phyloP scores from a whole-genome alignment of 2,113 vertebrate genomes.

The Pristiophorus japonicus region DNA sequence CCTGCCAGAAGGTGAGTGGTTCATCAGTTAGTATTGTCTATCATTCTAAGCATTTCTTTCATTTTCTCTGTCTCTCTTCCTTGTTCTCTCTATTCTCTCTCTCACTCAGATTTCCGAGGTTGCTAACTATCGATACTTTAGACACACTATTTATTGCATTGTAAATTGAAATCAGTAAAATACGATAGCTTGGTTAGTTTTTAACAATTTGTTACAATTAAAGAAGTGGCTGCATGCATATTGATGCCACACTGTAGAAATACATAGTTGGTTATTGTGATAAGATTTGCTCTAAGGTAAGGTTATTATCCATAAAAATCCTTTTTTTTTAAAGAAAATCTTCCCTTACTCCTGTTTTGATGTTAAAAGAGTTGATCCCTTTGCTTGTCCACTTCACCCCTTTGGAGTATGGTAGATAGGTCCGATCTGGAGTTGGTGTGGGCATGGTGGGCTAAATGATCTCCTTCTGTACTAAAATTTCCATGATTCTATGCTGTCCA shows the following conservation, averaged over 20 bases:
- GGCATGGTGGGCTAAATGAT: background rate
- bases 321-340: background rate
- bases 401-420: background rate
- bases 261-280: too few relatives aligned
- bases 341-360: background rate
- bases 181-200: background rate
- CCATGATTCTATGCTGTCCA: background rate
- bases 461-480: background rate
- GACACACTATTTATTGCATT: background rate
- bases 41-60: constrained; percentile 29
- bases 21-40: background rate
- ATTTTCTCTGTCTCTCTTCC: constrained; percentile 40
- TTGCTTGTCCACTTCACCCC: background rate
- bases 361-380: background rate
- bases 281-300: background rate
- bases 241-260: background rate
- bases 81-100: background rate
- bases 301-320: background rate
- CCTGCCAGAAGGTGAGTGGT: constrained; percentile 91
- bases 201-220: background rate
- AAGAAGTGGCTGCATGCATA: background rate
- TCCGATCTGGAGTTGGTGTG: background rate
- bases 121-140: background rate
- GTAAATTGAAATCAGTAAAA: background rate
- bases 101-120: too few relatives aligned